Percentiles rank a stretch among this genome's conserved stretches.
phyloP scores from a whole-genome alignment of 1,140 invertebrate species.

The Globodera ellingtonae region DNA sequence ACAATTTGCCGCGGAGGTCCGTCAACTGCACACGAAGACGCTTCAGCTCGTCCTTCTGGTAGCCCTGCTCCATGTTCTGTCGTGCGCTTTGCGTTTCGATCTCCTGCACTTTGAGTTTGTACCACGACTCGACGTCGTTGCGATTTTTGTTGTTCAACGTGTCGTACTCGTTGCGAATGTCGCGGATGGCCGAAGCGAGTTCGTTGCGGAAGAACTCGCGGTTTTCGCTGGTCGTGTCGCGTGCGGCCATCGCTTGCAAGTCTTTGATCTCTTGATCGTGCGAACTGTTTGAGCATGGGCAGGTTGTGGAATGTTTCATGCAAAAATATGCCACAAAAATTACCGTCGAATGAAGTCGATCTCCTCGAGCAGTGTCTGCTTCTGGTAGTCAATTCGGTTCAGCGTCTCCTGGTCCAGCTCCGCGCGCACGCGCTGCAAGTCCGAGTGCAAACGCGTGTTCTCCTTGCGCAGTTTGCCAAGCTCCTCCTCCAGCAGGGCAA shows the following conservation, averaged over 20 bases:
- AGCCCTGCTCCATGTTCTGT: conserved; percentile 69
- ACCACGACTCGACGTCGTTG: conserved; percentile 66
- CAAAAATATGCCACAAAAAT: background rate
- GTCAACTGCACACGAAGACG: conserved; percentile 66
- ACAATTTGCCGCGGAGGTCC: conserved; percentile 67
- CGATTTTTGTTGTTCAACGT: conserved; percentile 67
- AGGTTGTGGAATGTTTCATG: conserved; percentile 1
- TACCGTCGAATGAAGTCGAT: conserved; percentile 60
- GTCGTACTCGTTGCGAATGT: conserved; percentile 70
- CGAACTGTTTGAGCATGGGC: background rate
- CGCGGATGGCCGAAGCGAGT: conserved; percentile 68
- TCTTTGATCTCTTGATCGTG: conserved; percentile 68
- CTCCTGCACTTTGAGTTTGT: conserved; percentile 67
- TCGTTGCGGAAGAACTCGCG: conserved; percentile 69
- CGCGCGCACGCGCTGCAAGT: conserved; percentile 56
- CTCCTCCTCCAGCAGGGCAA: conserved; percentile 61
- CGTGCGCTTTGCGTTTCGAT: conserved; percentile 68
- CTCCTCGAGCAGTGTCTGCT: conserved; percentile 61
- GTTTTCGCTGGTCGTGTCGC: conserved; percentile 69
- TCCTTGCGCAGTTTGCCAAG: conserved; percentile 59
- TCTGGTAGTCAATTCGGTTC: conserved; percentile 64
- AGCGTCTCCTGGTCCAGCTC: conserved; percentile 64
- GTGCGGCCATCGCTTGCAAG: conserved; percentile 67
- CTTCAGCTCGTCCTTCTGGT: conserved; percentile 68
- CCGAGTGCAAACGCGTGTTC: conserved; percentile 55